Percentiles rank a stretch among this genome's conserved stretches.
phyloP scores from a whole-genome alignment of 2,888 invertebrate species.

The Esperia sulphurella region DNA sequence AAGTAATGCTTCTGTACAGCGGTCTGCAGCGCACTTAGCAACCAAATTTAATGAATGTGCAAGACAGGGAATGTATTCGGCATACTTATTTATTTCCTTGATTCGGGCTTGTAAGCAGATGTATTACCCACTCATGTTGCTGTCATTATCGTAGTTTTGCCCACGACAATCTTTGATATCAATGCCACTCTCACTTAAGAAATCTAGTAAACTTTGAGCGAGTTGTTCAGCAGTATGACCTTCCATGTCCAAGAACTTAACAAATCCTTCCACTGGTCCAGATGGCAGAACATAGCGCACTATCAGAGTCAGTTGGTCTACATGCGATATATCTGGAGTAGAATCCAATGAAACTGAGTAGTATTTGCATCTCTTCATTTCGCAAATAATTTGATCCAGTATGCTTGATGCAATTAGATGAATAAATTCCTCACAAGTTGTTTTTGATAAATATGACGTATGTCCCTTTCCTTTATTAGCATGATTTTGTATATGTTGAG shows the following conservation, averaged over 20 bases:
- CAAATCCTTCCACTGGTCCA: conserved; percentile 31
- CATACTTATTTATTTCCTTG: conserved; percentile 22
- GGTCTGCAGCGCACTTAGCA: conserved; percentile 11
- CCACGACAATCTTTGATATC: conserved; percentile 23
- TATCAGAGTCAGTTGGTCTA: conserved; percentile 33
- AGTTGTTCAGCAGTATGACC: conserved; percentile 34
- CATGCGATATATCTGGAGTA: conserved; percentile 30
- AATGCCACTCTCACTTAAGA: conserved; percentile 17
- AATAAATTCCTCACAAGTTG: conserved; percentile 34
- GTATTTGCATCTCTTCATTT: conserved; percentile 24
- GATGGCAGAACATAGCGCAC: conserved; percentile 28
- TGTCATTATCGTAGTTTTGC: conserved; percentile 33
- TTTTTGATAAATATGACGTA: conserved; percentile 14
- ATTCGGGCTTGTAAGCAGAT: conserved; percentile 23
- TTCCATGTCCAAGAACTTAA: conserved; percentile 27
- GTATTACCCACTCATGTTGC: conserved; percentile 32
- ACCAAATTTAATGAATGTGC: conserved; percentile 32
- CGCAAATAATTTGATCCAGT: conserved; percentile 20
- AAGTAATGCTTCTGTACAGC: conserved; percentile 18
- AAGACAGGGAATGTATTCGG: conserved; percentile 25
- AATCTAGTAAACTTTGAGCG: conserved; percentile 12
- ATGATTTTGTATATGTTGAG: not conserved
- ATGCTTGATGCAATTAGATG: conserved; percentile 28
- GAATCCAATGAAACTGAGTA: conserved; percentile 24
- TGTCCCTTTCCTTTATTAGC: conserved; percentile 5